Base-by-base conservation (phyloP, 2,888 invertebrate genomes). In the Palloptera scutellata region DNA sequence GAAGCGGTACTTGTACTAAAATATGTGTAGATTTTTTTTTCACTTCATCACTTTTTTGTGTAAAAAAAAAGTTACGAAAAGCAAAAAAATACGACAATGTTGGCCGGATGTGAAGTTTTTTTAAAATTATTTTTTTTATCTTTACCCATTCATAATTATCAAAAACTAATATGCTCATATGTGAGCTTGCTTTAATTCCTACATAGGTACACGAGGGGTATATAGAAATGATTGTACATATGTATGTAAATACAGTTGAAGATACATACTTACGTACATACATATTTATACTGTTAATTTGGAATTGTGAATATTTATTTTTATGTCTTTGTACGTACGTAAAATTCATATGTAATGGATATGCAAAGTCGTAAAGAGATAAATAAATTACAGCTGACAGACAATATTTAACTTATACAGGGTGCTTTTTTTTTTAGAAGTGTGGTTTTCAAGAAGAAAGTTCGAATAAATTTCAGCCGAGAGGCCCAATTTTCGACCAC, bases 31-130 rank as follows among this genome's bases (percentile, higher is more conserved):
- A 48, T 69, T 69, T 59, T 69, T 69, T 59, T 59, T 57, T n/a
- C 61, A 62, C 62, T 65, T 62, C 55, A 67, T 58, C 63, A 63
- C 67, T 48, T 63, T 53, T 54, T 53, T 67, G 67, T 64, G 15
- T 60, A 61, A 64, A 64, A 62, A 42, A 61, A 30, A 69, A 57
- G 15, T 20, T 73, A 75, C 77, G 78, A 75, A 41, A 69, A 48
- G 30, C 61, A 54, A 62, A 57, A 61, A 71, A 71, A 62, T 76
- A 78, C 79, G 78, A 80, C 81, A 79, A 78, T 78, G 77, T 78
- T 79, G 79, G 76, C 81, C 79, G 79, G 79, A 79, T 81, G 81
- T 79, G 79, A 81, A 77, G 75, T 78, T 77, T 78, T 79, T 75
- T 70, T 70, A n/a, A n/a, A n/a, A n/a, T 58, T 57, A 30, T 30